Evolutionary conservation across 2,113 vertebrate species (phyloP), one percentile per base, ranked within the genome.

Genomic region (Emydura subglobosa): DNA sequence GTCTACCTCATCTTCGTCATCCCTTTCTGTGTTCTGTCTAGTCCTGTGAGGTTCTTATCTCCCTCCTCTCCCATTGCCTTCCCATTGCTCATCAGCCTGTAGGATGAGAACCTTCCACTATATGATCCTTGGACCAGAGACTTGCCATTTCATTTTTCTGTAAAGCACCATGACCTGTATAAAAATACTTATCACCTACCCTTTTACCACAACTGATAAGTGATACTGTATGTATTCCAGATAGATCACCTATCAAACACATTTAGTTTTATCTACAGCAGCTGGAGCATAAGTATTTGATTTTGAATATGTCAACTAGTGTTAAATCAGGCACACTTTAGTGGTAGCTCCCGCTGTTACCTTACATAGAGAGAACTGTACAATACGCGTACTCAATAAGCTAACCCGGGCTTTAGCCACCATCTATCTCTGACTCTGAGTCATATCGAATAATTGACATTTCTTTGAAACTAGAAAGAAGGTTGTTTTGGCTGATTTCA

Each of bases 341-440:
- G 47, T 59, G 3, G 6, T 57, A 39, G 17, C 0, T 1, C 10
- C 12, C 3, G 1, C 34, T 65, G 5, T 50, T 76, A 29, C 54
- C 79, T 10, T 9, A 51, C 2, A 82, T 57, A 21, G 0, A 53
- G 22, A 19, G 22, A 82, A 92, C 6, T 7, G 51, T 2, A 61
- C 1, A 57, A n/a, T 29, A 19, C 65, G 25, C 1, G 44, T 61
- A 42, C 88, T 57, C 1, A 53, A 44, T 7, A 2, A 44, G 49
- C 79, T 57, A 22, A 0, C 0, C 2, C 17, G n/a, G 55, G n/a
- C 53, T 47, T 24, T 61, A 29, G 12, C 42, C 83, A 6, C n/a
- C 82, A 39, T 47, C 4, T 17, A 14, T 44, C 13, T 34, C 74
- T 88, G 39, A 7, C 0, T n/a, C 31, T 0, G 39, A 78, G 5